phyloP scores from a whole-genome alignment of 2,797 vertebrate species.

The Manis crassicaudata region DNA sequence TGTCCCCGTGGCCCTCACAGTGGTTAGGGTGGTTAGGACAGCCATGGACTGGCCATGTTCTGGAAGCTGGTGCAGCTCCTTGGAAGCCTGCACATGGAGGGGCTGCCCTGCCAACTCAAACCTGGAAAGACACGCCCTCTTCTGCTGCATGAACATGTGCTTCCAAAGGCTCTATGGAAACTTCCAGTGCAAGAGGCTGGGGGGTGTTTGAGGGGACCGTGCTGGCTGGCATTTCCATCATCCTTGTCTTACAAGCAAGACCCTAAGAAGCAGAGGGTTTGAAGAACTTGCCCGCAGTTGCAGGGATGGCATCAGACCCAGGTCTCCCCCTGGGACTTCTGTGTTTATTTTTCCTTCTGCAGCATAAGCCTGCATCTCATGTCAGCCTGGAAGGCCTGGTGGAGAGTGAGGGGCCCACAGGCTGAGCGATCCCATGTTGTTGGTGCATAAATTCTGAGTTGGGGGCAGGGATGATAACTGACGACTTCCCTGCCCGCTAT shows the following conservation, averaged over 20 bases:
- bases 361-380: fast-evolving
- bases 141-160: fast-evolving
- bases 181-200: neutral
- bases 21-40: too few species aligned
- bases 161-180: neutral
- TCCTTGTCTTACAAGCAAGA: neutral
- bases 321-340: neutral
- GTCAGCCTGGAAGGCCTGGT: too few species aligned
- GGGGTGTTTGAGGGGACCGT: too few species aligned
- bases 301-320: neutral
- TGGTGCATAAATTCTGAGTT: neutral
- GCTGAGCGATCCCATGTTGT: neutral
- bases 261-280: neutral
- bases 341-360: neutral
- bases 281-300: fast-evolving
- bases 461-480: neutral
- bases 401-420: too few species aligned
- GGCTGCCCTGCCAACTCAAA: neutral
- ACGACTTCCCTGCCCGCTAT: neutral
- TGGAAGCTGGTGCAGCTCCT: neutral
- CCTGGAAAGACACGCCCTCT: fast-evolving
- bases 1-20: neutral
- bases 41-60: neutral
- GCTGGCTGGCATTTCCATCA: fast-evolving
- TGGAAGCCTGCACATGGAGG: fast-evolving